These are phyloP conservation scores for Lutjanus erythropterus DNA, from an alignment of 2,113 vertebrate genomes.

Conservation along the genomic window DNA sequence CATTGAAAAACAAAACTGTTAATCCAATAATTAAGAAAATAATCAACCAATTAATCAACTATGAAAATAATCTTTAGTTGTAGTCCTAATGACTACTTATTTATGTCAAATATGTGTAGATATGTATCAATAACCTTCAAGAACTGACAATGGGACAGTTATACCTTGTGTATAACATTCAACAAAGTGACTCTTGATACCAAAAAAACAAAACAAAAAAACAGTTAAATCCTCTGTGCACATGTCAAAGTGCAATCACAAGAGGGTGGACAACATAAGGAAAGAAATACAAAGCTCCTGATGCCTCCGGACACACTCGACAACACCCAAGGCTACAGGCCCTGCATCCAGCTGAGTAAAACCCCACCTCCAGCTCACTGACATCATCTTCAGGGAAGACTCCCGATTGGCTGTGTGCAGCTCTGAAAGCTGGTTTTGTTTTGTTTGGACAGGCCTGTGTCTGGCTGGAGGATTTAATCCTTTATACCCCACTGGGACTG, in stretches of 20 bases:
- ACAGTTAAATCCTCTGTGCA: background rate
- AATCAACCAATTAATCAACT: too few relatives aligned
- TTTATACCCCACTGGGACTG: conserved; percentile 65
- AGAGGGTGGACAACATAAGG: background rate
- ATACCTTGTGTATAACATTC: background rate
- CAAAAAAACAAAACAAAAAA: background rate
- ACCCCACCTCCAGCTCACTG: conserved; percentile 42
- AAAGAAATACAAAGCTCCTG: background rate
- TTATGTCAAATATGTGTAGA: background rate
- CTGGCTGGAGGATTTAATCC: conserved; percentile 77
- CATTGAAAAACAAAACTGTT: too few relatives aligned
- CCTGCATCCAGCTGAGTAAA: conserved; percentile 25
- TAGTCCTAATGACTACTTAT: too few relatives aligned
- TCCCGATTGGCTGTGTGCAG: conserved; percentile 58
- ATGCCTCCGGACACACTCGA: conserved; percentile 5
- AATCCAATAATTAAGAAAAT: too few relatives aligned
- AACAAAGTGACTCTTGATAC: background rate
- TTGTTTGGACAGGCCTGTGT: conserved; percentile 67
- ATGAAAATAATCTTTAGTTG: too few relatives aligned
- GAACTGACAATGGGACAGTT: background rate
- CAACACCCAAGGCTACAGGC: conserved; percentile 28
- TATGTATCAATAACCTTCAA: background rate
- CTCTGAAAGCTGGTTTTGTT: conserved; percentile 76
- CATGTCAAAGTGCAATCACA: background rate
- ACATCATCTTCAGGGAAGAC: conserved; percentile 63